Evolutionary conservation across 2,797 vertebrate genomes (phyloP).

Genomic region (Brotogeris chrysoptera): DNA sequence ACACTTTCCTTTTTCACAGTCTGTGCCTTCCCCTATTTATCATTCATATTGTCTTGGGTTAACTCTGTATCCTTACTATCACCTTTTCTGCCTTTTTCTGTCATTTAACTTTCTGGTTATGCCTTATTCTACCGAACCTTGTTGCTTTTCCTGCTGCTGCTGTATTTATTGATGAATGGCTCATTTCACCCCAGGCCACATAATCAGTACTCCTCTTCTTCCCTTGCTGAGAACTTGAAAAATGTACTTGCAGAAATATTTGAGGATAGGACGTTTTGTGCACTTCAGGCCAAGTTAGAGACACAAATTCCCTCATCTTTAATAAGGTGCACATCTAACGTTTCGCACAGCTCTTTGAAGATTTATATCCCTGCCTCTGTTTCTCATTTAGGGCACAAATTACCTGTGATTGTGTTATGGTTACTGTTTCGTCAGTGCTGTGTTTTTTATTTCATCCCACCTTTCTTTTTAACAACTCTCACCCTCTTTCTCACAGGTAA

Average conservation of each 20-base stretch:
- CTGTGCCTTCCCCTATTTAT: not conserved
- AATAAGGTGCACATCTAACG: not conserved
- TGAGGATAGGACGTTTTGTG: not conserved
- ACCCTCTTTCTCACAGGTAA: not conserved
- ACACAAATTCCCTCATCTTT: not conserved
- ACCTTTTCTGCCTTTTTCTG: not conserved
- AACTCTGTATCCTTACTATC: not conserved
- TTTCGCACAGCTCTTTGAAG: not conserved
- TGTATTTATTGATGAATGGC: not conserved
- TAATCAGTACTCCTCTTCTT: not conserved
- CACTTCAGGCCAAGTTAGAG: conserved; percentile 4
- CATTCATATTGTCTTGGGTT: not conserved
- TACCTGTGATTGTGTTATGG: not conserved
- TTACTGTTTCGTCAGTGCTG: not conserved
- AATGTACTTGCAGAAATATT: not conserved
- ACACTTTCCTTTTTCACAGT: not conserved
- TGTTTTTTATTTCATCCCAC: not conserved
- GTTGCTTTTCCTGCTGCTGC: not conserved
- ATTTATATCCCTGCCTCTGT: not conserved
- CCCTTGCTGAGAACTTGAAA: not conserved
- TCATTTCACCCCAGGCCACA: not conserved
- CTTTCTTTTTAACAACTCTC: conserved; percentile 12
- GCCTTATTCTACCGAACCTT: not conserved
- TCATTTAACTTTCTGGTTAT: not conserved
- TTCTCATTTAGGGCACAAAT: conserved; percentile 22